A percentile compares a stretch with the other conserved stretches of the same genome.
phyloP scores from a whole-genome alignment of 2,113 vertebrate species.

The Otus sunia region DNA sequence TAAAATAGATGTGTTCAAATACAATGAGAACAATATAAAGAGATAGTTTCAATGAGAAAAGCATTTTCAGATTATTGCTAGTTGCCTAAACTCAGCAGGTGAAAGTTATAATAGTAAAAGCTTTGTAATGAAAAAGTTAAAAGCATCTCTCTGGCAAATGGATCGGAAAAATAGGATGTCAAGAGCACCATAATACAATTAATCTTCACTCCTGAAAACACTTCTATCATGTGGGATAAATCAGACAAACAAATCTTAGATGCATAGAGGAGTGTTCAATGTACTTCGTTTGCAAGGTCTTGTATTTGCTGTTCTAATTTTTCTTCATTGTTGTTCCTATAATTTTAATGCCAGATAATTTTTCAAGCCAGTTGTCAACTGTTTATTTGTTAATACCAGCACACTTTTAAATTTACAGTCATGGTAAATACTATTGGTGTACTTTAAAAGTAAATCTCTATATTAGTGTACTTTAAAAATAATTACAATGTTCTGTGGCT shows the following conservation, averaged over 20 bases:
- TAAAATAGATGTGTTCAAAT: slow-evolving; percentile 43
- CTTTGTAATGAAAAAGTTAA: slow-evolving; percentile 71
- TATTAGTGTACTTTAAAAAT: background rate
- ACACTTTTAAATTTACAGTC: background rate
- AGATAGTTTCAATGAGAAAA: background rate
- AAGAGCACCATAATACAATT: slow-evolving; percentile 64
- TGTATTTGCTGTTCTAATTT: slow-evolving; percentile 15
- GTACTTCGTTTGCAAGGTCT: slow-evolving; percentile 25
- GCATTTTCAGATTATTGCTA: slow-evolving; percentile 64
- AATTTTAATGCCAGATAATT: slow-evolving; percentile 27
- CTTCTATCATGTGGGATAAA: slow-evolving; percentile 62
- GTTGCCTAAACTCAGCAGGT: slow-evolving; percentile 71
- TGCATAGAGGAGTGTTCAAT: slow-evolving; percentile 48
- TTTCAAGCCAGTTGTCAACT: background rate
- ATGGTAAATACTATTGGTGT: background rate
- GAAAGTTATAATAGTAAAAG: slow-evolving; percentile 67
- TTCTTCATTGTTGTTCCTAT: background rate
- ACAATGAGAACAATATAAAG: background rate
- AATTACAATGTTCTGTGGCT: background rate
- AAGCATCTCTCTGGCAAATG: slow-evolving; percentile 72
- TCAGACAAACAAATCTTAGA: slow-evolving; percentile 60
- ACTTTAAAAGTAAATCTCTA: background rate
- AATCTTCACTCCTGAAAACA: slow-evolving; percentile 64
- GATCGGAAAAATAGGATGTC: slow-evolving; percentile 70
- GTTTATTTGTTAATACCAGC: background rate